Conservation (phyloP, 2,797 vertebrate genomes). For the Clarias pachynema region DNA sequence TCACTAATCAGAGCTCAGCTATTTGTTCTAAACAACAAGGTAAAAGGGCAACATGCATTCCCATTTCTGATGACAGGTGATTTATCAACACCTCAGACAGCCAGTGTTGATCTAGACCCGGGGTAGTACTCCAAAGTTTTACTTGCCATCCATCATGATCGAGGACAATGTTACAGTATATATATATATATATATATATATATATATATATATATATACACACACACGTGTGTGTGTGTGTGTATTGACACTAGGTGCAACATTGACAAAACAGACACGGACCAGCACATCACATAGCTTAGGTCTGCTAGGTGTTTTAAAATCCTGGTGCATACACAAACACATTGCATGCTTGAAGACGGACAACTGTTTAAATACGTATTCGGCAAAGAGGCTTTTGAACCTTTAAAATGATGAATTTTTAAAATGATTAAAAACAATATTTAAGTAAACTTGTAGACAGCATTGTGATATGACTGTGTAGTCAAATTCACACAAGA, state of each 20-base stretch:
- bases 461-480: neutral
- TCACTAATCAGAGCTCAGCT: neutral
- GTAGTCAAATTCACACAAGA: neutral
- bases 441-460: neutral
- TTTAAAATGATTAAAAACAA: neutral
- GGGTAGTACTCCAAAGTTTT: conserved; percentile 1
- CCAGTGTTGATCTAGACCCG: conserved; percentile 10
- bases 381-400: neutral
- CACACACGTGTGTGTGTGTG: neutral
- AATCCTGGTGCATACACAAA: neutral
- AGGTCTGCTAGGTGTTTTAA: neutral
- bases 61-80: neutral
- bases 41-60: neutral
- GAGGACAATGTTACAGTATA: neutral
- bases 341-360: neutral
- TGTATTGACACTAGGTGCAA: too few relatives aligned
- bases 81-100: conserved; percentile 23
- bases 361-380: neutral
- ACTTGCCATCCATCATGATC: conserved; percentile 13
- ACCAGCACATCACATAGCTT: conserved; percentile 11
- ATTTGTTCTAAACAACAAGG: neutral
- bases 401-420: neutral
- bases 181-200: neutral
- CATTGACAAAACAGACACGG: neutral
- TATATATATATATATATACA: neutral